Evolutionary conservation across 2,113 vertebrate genomes (phyloP).

Genomic region (Abramis brama): DNA sequence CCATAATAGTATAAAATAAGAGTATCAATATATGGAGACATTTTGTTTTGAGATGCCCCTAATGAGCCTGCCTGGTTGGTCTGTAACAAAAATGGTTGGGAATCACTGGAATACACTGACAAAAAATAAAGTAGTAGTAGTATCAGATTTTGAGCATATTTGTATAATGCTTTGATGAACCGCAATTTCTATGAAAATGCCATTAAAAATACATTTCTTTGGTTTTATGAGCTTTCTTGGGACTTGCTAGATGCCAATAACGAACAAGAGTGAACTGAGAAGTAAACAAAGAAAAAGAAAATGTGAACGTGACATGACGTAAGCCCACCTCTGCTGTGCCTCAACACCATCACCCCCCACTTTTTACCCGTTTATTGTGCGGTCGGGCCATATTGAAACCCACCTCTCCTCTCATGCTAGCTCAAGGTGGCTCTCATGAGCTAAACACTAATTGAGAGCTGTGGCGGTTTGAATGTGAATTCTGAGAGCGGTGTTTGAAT

Average conservation of each 20-base stretch:
- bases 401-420: constrained; percentile 47
- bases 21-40: neutral
- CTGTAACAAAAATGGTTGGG: neutral
- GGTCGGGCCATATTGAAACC: constrained; percentile 37
- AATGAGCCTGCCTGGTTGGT: too few species aligned
- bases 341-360: constrained; percentile 3
- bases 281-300: neutral
- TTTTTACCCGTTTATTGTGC: constrained; percentile 35
- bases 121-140: too few species aligned
- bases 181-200: neutral
- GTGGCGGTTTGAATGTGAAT: constrained; percentile 67
- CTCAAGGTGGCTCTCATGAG: constrained; percentile 73
- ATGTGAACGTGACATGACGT: neutral
- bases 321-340: constrained; percentile 16
- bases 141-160: too few species aligned
- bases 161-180: neutral
- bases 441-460: constrained; percentile 77
- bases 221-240: neutral
- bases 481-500: constrained; percentile 69
- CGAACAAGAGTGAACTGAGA: neutral
- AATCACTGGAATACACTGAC: too few species aligned
- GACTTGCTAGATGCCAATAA: neutral
- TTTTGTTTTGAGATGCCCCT: too few species aligned
- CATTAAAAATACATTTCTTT: neutral
- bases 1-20: neutral